Base-by-base conservation (phyloP, 2,888 invertebrate species). In the Folsomia manolachei region DNA sequence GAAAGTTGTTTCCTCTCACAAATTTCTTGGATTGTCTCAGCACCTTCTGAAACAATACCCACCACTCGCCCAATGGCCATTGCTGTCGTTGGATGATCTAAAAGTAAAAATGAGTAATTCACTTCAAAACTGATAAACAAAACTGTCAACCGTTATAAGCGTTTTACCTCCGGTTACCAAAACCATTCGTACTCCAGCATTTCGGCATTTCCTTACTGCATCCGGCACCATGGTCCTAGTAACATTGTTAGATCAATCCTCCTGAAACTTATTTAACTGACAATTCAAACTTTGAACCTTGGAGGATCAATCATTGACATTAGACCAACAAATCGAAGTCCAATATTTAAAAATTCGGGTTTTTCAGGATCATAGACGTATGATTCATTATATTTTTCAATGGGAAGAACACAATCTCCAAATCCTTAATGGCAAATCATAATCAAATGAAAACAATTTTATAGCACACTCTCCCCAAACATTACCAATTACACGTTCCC, bases 1-100 rank as follows among this genome's bases (percentile, higher is more conserved):
- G 82, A 77, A 26, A 82, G 75, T 26, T 81, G 80, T 53, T 81
- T 73, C 56, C 83, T 76, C 19, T 82, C 82, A 65, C 86, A 85
- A 71, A 85, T 83, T 73, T 86, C 86, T 64, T 83, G 82, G 1
- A 64, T 24, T 2, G 70, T 70, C 27, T 71, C 61, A 26, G 26
- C 61, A 7, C 39, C 71, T 60, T 27, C 60, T 51, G 68, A 56
- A 39, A 75, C 53, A 9, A 75, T 67, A 19, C 76, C 76, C 9
- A 72, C 74, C 1, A 71, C 71, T 61, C 64, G 66, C 4, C 70
- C 74, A 61, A 76, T 70, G 1, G 76, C 76, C 7, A 69, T 51
- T 1, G 76, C 76, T 4, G 76, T 76, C 9, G 69, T 70, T 1
- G 74, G 68, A 69, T 76, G 76, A 19, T 76, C 75, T n/a, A n/a